Conservation (phyloP, 2,797 vertebrate genomes). For the Megalops cyprinoides region DNA sequence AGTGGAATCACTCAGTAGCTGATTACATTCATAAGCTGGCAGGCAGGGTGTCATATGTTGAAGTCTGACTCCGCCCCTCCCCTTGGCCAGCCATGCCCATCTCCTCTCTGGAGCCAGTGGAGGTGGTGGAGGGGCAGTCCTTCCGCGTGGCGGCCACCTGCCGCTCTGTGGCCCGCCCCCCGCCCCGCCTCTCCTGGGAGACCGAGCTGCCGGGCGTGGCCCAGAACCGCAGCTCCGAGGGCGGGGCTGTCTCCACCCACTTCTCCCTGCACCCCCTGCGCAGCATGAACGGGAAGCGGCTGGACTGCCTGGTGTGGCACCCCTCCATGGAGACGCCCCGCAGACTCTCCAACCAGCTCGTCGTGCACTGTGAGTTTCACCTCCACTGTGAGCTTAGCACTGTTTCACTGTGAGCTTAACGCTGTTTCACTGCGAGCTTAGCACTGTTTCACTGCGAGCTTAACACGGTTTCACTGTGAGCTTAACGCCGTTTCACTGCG, state of each 20-base stretch:
- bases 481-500: not conserved
- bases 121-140: conserved; percentile 81
- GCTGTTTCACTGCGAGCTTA: not conserved
- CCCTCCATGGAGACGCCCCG: conserved; percentile 76
- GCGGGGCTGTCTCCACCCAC: conserved; percentile 74
- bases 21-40: no score
- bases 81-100: conserved; percentile 76
- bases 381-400: not conserved
- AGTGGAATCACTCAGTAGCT: no score
- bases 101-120: conserved; percentile 78
- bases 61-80: not conserved
- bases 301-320: conserved; percentile 88
- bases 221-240: conserved; percentile 65
- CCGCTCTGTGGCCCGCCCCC: conserved; percentile 81
- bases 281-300: conserved; percentile 82
- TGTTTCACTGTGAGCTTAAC: not conserved
- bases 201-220: conserved; percentile 76
- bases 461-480: not conserved
- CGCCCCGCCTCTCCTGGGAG: conserved; percentile 84
- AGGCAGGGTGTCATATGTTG: no score
- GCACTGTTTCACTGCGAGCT: no score
- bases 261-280: conserved; percentile 84
- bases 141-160: conserved; percentile 81
- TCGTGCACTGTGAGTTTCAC: conserved; percentile 81
- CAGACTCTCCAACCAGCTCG: conserved; percentile 76